Percentiles rank a stretch among this genome's conserved stretches.
Evolutionary conservation across 2,797 vertebrate species (phyloP).

Genomic region (Dicrostonyx torquatus): DNA sequence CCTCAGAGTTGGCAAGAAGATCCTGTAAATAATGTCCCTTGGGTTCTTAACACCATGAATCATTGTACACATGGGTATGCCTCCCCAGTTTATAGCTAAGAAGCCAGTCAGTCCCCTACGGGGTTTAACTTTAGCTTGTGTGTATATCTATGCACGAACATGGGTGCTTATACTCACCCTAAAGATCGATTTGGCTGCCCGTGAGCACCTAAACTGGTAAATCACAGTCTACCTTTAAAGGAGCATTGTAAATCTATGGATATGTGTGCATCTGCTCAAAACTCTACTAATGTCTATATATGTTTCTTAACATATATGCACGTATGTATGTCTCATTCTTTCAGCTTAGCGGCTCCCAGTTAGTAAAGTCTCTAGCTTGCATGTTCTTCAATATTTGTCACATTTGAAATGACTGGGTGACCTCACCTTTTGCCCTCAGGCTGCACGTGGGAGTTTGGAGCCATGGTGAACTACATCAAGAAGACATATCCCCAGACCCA

Average conservation of each 20-base stretch:
- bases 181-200: not conserved
- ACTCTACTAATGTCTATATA: not conserved
- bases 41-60: not conserved
- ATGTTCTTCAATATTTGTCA: not conserved
- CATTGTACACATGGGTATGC: not conserved
- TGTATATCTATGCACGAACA: not conserved
- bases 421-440: conserved; percentile 85
- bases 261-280: not conserved
- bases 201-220: not conserved
- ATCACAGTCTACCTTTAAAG: not conserved
- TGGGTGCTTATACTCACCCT: not conserved
- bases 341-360: not conserved
- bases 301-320: not conserved
- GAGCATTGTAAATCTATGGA: not conserved
- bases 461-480: conserved; percentile 98
- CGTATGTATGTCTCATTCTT: not conserved
- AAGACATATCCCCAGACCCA: conserved; percentile 93
- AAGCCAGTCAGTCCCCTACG: not conserved
- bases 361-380: not conserved
- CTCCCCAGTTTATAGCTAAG: not conserved
- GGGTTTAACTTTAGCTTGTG: not conserved
- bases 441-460: conserved; percentile 97
- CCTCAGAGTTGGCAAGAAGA: not conserved
- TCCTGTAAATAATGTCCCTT: conserved; percentile 38
- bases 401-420: not conserved